Base-by-base conservation (phyloP, 2,888 invertebrate genomes). In the Xestia ashworthii region DNA sequence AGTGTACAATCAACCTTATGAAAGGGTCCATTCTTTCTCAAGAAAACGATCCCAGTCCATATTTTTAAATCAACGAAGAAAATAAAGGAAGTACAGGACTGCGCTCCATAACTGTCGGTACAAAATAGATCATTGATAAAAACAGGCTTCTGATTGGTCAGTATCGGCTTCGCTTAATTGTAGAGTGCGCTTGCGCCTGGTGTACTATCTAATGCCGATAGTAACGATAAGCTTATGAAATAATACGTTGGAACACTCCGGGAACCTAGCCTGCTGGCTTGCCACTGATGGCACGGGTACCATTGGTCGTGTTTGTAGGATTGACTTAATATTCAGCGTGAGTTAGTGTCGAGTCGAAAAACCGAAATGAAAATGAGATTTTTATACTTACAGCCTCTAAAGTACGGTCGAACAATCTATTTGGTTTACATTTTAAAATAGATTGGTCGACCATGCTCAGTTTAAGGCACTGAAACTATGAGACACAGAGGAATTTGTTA, bases 81-180 rank as follows among this genome's bases (percentile, higher is more conserved):
- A 86, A 87, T 86, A 87, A 87, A 87, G 86, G 88, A 85, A 88
- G 82, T 58, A n/a, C 74, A 74, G 79, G 78, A 86, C 78, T 76
- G 65, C 74, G 80, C 82, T 84, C 86, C 87, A 87, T 89, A 90
- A 90, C 88, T 87, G 90, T 87, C 84, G 83, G 84, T 84, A 90
- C 89, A 89, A 89, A 91, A 91, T 91, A 91, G 91, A 92, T 92
- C 89, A 89, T 86, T 90, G 92, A 93, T 93, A 93, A 92, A 89
- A 89, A 87, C 91, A 87, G 88, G 90, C 86, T 89, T 84, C 91
- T 91, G 93, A 94, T 94, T 93, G 93, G 92, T 87, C 83, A 83
- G 91, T 91, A 93, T 93, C 92, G 90, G 69, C 83, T 83, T 83
- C 87, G 84, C 89, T 91, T 94, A 93, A 94, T 94, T 93, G 93